These are phyloP conservation scores for Cossypha polioptera DNA, from an alignment of 2,797 vertebrate genomes.

Conservation along the genomic window DNA sequence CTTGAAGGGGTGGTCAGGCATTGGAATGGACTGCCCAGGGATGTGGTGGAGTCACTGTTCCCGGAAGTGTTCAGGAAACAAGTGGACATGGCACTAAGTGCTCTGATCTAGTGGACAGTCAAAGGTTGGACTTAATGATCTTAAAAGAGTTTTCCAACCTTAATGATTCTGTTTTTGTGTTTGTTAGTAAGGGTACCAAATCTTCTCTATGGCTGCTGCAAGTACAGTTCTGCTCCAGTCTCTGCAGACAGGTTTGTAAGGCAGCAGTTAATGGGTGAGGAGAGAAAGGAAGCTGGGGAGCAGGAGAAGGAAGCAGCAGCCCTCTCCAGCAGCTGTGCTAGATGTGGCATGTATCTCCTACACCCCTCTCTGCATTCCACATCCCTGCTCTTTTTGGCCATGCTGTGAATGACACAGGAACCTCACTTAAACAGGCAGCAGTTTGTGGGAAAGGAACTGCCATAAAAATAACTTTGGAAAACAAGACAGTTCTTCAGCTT, in stretches of 20 bases:
- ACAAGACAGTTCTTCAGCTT: not conserved
- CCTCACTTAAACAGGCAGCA: not conserved
- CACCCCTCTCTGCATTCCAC: not conserved
- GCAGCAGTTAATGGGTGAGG: not conserved
- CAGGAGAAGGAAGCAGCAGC: not conserved
- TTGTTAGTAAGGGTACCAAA: not conserved
- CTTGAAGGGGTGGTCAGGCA: not conserved
- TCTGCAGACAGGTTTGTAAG: not conserved
- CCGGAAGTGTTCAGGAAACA: not conserved
- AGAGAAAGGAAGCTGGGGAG: not conserved
- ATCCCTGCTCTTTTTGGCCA: not conserved
- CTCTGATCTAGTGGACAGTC: not conserved
- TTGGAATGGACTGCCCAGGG: not conserved
- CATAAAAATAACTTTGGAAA: not conserved
- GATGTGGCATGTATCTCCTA: not conserved
- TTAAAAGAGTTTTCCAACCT: not conserved
- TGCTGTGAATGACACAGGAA: not conserved
- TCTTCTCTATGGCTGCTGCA: not conserved
- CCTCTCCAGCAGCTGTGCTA: not conserved
- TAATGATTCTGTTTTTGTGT: not conserved
- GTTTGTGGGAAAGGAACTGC: not conserved
- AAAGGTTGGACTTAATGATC: not conserved
- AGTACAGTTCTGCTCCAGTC: not conserved
- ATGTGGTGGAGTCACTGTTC: not conserved
- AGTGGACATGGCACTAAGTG: not conserved